Evolutionary conservation across 2,888 invertebrate species (phyloP).

Genomic region (Lochmaea capreae): DNA sequence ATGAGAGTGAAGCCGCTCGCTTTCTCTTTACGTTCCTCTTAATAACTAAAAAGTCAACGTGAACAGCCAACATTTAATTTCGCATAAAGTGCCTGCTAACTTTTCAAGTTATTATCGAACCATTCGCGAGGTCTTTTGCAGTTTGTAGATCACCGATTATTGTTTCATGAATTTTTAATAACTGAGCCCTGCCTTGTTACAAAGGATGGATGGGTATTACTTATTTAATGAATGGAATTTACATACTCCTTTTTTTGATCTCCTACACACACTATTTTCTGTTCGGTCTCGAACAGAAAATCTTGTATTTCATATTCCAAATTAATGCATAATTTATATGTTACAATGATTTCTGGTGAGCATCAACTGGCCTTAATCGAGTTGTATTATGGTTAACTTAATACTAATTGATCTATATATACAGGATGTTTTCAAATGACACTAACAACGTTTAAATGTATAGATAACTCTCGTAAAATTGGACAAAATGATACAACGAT

Average conservation of each 20-base stretch:
- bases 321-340: too few species aligned
- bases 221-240: background rate
- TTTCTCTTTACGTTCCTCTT: slow-evolving; percentile 38
- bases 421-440: too few species aligned
- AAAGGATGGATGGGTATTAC: background rate
- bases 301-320: too few species aligned
- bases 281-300: too few species aligned
- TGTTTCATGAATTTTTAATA: slow-evolving; percentile 12
- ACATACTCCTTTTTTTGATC: background rate
- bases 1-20: slow-evolving; percentile 50
- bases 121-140: slow-evolving; percentile 29
- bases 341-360: too few species aligned
- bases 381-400: too few species aligned
- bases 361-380: too few species aligned
- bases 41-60: slow-evolving; percentile 46
- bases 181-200: background rate
- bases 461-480: too few species aligned
- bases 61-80: slow-evolving; percentile 44
- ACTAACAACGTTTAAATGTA: too few species aligned
- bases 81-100: slow-evolving; percentile 37
- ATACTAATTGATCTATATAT: too few species aligned
- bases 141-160: slow-evolving; percentile 24
- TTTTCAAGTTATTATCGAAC: slow-evolving; percentile 33
- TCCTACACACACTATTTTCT: background rate
- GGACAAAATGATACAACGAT: too few species aligned